Evolutionary conservation across 35 echinoderm and acorn worm genomes (phyloP), one percentile per base, ranked within the genome.

Genomic region (Apostichopus californicus): DNA sequence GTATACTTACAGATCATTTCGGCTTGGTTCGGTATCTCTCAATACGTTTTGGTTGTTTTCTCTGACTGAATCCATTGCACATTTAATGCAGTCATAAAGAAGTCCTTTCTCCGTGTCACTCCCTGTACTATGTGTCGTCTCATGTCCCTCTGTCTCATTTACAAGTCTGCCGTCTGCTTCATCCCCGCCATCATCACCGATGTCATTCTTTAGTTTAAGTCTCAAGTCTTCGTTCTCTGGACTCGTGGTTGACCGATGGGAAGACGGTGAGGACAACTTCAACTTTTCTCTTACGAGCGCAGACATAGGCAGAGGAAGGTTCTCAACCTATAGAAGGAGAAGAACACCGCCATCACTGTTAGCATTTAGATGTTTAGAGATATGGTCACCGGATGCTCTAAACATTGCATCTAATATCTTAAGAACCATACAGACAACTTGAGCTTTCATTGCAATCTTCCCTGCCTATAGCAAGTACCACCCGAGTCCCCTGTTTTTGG

Each of bases 11-110:
- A 9, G 18, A 68, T 12, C 2, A 53, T 53, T 83, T 34, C 13
- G 9, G 52, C 13, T 83, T 56, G 34, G 7, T 0, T 83, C 9
- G 14, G 80, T 83, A 83, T 4, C 34, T 34, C 34, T 46, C 17
- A 28, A 18, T 55, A 83, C 80, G 20, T 83, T 55, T 17, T 71
- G 53, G 54, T 89, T 92, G 77, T 89, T 92, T 11, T 56, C 78
- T 72, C 80, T 92, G 10, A 95, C 83, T 55, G 91, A 86, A 56
- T 86, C 92, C 89, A 96, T 90, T 20, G 95, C 95, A 79, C 79
- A 87, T 53, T 92, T 94, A 17, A 94, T 65, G 57, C 90, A 89
- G 26, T 96, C 95, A 77, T 96, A 96, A 10, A 96, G 87, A 56
- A 81, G 87, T 5, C 75, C 86, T 56, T 17, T 83, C 80, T 83